A percentile compares a stretch with the other conserved stretches of the same genome.
Evolutionary conservation across 2,888 invertebrate genomes (phyloP).

Genomic region (Brachyptera risi): DNA sequence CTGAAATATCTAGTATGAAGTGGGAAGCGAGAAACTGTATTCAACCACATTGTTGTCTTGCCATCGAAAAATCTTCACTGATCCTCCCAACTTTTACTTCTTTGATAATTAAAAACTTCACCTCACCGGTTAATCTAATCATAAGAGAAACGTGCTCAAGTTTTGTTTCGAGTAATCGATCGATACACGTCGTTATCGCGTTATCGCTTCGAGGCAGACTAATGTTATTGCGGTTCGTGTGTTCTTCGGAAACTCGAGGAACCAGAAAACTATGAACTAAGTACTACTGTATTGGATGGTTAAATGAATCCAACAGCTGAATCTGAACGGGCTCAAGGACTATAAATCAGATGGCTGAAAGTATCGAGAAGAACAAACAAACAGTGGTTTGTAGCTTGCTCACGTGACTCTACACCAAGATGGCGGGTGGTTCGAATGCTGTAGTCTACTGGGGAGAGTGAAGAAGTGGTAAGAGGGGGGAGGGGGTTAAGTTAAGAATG

Average conservation of each 20-base stretch:
- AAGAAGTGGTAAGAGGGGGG: background rate
- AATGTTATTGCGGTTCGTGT: background rate
- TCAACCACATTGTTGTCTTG: too few species aligned
- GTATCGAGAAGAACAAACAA: conserved; percentile 4
- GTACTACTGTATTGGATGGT: background rate
- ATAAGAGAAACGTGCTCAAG: background rate
- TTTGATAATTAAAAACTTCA: conserved; percentile 6
- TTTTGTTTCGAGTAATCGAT: conserved; percentile 2
- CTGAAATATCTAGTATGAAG: too few species aligned
- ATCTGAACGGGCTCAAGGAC: conserved; percentile 6
- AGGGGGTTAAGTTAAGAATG: background rate
- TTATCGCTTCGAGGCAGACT: conserved; percentile 1
- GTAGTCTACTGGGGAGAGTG: too few species aligned
- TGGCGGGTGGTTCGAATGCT: background rate
- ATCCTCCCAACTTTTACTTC: too few species aligned
- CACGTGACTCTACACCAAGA: background rate
- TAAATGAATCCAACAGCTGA: conserved; percentile 7
- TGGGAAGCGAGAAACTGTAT: too few species aligned
- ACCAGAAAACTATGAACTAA: background rate
- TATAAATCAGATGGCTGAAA: conserved; percentile 4
- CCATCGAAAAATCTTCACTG: too few species aligned
- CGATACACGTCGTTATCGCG: conserved; percentile 4
- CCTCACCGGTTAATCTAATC: conserved; percentile 1
- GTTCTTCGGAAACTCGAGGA: background rate
- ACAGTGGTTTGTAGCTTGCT: background rate